Evolutionary conservation across 1,140 invertebrate species (phyloP).

Genomic region (Battus philenor): DNA sequence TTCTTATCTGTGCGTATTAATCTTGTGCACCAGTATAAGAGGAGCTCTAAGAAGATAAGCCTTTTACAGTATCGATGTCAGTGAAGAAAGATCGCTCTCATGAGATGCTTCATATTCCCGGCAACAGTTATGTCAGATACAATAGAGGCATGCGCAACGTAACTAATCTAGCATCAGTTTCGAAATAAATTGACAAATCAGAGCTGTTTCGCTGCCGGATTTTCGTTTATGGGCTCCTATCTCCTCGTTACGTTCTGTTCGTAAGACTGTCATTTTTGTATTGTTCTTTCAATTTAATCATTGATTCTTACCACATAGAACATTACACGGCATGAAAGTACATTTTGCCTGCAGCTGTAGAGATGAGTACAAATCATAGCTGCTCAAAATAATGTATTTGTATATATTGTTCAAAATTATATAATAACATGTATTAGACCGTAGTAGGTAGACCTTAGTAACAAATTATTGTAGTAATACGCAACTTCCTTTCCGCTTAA

Average conservation of each 20-base stretch:
- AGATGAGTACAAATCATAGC: neutral
- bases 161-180: constrained; percentile 11
- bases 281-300: constrained; percentile 7
- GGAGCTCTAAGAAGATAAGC: neutral
- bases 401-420: neutral
- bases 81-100: constrained; percentile 6
- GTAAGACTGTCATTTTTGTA: constrained; percentile 9
- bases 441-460: neutral
- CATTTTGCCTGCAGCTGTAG: neutral
- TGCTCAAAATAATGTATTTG: neutral
- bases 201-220: constrained; percentile 10
- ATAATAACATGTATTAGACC: neutral
- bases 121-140: constrained; percentile 1
- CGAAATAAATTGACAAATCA: constrained; percentile 13
- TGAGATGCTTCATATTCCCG: constrained; percentile 5
- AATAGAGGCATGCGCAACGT: neutral
- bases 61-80: neutral
- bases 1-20: constrained; percentile 1
- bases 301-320: neutral
- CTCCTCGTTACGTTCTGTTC: constrained; percentile 1
- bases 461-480: neutral
- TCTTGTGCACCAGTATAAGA: constrained; percentile 4
- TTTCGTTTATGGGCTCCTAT: constrained; percentile 8
- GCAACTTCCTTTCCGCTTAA: neutral
- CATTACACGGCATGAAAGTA: no score